Evolutionary conservation across 2,888 invertebrate species (phyloP).

Genomic region (Drosophila rellima): DNA sequence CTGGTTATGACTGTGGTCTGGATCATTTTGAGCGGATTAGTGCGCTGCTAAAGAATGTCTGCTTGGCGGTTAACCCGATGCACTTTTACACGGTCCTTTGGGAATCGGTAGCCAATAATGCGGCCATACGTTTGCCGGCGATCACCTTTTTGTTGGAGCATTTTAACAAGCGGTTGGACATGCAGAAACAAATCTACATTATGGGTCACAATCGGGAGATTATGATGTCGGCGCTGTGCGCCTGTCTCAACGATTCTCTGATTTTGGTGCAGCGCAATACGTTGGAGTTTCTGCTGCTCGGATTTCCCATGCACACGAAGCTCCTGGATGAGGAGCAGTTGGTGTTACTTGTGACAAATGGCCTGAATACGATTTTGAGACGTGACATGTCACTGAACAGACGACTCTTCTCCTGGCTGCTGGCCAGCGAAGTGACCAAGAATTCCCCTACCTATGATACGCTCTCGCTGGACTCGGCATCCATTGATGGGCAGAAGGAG

Average conservation of each 20-base stretch:
- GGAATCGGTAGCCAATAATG: constrained; percentile 94
- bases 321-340: constrained; percentile 90
- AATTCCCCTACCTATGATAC: constrained; percentile 84
- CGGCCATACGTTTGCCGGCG: constrained; percentile 92
- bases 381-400: constrained; percentile 96
- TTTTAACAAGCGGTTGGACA: constrained; percentile 91
- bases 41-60: constrained; percentile 86
- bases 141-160: constrained; percentile 92
- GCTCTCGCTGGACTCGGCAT: constrained; percentile 63
- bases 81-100: constrained; percentile 95
- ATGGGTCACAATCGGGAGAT: constrained; percentile 94
- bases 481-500: constrained; percentile 50
- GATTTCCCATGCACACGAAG: constrained; percentile 94
- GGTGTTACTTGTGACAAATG: constrained; percentile 90
- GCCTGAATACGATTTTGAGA: constrained; percentile 91
- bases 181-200: constrained; percentile 93
- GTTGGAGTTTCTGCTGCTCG: constrained; percentile 92
- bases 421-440: constrained; percentile 89
- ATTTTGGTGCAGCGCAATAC: constrained; percentile 94
- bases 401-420: constrained; percentile 93
- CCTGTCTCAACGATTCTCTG: constrained; percentile 92
- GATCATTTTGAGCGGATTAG: constrained; percentile 92
- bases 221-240: constrained; percentile 92
- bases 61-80: constrained; percentile 90
- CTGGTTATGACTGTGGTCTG: constrained; percentile 94